A percentile compares a stretch with the other conserved stretches of the same genome.
Evolutionary conservation across 2,113 vertebrate genomes (phyloP).

Genomic region (Colossoma macropomum): DNA sequence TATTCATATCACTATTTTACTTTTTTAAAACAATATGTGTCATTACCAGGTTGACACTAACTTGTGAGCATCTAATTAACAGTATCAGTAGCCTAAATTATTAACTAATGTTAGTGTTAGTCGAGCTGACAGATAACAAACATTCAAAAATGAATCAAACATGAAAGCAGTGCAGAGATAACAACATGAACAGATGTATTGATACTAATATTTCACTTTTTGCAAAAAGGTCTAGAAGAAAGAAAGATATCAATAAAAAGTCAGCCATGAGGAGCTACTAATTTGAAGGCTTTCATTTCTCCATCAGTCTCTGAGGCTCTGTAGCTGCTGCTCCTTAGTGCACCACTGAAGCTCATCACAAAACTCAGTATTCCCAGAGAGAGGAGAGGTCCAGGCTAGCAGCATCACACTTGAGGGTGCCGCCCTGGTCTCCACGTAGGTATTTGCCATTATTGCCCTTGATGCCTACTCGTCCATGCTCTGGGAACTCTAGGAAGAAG

Average conservation of each 20-base stretch:
- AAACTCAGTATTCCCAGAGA: conserved; percentile 91
- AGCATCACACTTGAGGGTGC: conserved; percentile 86
- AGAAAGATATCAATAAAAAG: not conserved
- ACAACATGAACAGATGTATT: not conserved
- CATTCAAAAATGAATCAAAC: not conserved
- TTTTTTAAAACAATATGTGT: not conserved
- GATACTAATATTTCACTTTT: not conserved
- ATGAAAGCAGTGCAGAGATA: not conserved
- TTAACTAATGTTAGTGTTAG: not conserved
- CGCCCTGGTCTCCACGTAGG: conserved; percentile 89
- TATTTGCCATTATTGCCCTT: conserved; percentile 88
- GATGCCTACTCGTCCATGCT: conserved; percentile 87
- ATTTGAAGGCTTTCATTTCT: conserved; percentile 53
- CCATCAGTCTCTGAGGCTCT: conserved; percentile 37
- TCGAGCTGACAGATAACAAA: not conserved
- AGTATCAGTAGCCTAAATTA: not conserved
- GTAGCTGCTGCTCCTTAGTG: not conserved
- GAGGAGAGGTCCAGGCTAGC: conserved; percentile 75
- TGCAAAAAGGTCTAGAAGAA: not conserved
- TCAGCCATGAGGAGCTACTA: conserved; percentile 42
- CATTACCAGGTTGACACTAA: not conserved
- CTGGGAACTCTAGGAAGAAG: conserved; percentile 92
- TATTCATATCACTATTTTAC: not conserved
- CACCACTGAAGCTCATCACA: not conserved
- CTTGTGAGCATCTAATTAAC: not conserved